These are phyloP conservation scores for Anguilla anguilla DNA, from an alignment of 2,797 vertebrate genomes.

Conservation along the genomic window DNA sequence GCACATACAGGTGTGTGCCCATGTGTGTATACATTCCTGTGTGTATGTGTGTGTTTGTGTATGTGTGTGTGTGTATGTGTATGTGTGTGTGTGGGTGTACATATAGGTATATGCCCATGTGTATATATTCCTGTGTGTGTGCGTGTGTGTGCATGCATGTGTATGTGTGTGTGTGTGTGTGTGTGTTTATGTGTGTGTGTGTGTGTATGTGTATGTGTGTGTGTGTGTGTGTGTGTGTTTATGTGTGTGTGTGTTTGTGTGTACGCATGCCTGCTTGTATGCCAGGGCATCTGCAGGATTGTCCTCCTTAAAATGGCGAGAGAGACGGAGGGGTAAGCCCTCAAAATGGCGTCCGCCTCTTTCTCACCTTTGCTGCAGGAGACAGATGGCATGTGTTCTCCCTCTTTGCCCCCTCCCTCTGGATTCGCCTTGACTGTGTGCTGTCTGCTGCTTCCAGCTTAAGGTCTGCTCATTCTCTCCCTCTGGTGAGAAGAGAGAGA, in stretches of 20 bases:
- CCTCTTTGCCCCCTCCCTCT: accelerated
- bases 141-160: too few relatives aligned
- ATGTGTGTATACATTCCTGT: too few relatives aligned
- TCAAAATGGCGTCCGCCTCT: slow-evolving; percentile 37
- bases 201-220: too few relatives aligned
- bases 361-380: slow-evolving; percentile 27
- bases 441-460: slow-evolving; percentile 36
- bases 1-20: too few relatives aligned
- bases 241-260: not conserved
- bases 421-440: not conserved
- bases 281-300: not conserved
- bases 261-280: not conserved
- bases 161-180: too few relatives aligned
- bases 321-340: not conserved
- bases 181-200: too few relatives aligned
- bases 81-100: too few relatives aligned
- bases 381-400: not conserved
- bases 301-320: slow-evolving; percentile 54
- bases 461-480: slow-evolving; percentile 17
- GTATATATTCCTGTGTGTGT: too few relatives aligned
- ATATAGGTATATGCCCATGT: too few relatives aligned
- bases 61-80: too few relatives aligned
- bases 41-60: too few relatives aligned
- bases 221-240: too few relatives aligned
- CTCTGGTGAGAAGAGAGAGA: not conserved